Evolutionary conservation across 2,113 vertebrate genomes (phyloP).

Genomic region (Eupsittula cactorum): DNA sequence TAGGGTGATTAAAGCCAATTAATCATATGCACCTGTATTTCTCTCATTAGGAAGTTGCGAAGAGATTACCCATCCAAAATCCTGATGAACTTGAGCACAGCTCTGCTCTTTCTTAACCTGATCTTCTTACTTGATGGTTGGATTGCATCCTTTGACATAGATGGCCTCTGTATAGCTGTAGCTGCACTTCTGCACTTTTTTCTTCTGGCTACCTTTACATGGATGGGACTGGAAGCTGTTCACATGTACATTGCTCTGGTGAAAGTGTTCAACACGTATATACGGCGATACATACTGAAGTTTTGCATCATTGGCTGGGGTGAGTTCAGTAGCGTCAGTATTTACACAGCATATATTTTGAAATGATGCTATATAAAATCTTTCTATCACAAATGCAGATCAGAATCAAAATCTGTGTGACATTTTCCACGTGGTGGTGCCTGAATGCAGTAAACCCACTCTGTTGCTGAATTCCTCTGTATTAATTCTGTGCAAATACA

Average conservation of each 20-base stretch:
- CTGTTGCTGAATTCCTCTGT: fast-evolving
- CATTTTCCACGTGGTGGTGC: background rate
- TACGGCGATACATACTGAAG: constrained; percentile 94
- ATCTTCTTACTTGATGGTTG: constrained; percentile 91
- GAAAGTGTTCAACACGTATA: constrained; percentile 98
- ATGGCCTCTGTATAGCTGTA: constrained; percentile 82
- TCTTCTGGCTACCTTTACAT: constrained; percentile 93
- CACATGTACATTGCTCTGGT: constrained; percentile 99
- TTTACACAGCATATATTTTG: background rate
- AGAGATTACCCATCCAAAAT: constrained; percentile 98
- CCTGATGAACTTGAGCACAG: constrained; percentile 95
- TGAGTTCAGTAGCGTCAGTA: constrained; percentile 64
- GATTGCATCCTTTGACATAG: constrained; percentile 82
- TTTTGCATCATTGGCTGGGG: constrained; percentile 98
- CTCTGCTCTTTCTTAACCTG: constrained; percentile 91
- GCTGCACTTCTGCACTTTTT: constrained; percentile 92
- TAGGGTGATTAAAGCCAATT: background rate
- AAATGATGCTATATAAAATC: background rate
- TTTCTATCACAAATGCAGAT: background rate
- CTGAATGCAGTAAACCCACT: fast-evolving
- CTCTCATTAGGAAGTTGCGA: constrained; percentile 84
- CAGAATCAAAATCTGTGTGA: background rate
- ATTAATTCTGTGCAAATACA: background rate
- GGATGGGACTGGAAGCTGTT: constrained; percentile 97
- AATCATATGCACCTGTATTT: background rate